phyloP scores from a whole-genome alignment of 2,797 vertebrate species.

The Luscinia megarhynchos region DNA sequence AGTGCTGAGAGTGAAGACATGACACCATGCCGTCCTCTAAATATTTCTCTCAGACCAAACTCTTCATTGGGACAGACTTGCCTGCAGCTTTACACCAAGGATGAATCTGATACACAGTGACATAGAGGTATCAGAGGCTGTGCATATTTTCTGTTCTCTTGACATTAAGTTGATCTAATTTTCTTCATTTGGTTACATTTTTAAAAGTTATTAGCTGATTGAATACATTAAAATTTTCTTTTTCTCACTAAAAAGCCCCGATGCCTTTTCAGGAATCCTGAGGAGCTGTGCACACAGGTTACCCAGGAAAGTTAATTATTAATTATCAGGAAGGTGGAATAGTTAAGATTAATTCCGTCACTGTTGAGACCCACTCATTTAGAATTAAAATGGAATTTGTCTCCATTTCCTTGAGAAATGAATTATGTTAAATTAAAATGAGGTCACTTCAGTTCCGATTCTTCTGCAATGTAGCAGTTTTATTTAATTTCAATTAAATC shows the following conservation, averaged over 20 bases:
- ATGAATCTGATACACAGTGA: not conserved
- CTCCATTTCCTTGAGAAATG: conserved; percentile 16
- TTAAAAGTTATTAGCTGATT: not conserved
- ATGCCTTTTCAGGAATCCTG: not conserved
- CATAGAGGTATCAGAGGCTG: not conserved
- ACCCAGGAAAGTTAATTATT: conserved; percentile 3
- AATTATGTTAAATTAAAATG: conserved; percentile 8
- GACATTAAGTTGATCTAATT: not conserved
- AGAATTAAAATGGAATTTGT: conserved; percentile 9
- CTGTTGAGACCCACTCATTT: not conserved
- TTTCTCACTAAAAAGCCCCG: not conserved
- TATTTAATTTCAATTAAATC: not conserved
- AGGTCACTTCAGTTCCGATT: not conserved
- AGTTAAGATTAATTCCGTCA: conserved; percentile 16
- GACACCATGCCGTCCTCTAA: not conserved
- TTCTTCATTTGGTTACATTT: not conserved
- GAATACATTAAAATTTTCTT: not conserved
- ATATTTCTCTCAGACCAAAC: not conserved
- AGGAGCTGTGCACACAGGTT: not conserved
- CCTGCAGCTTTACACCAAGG: not conserved
- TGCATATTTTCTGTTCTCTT: not conserved
- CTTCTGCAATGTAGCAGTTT: not conserved
- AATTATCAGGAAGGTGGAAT: conserved; percentile 26
- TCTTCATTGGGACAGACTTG: not conserved
- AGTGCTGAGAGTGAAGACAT: not conserved